Conservation (phyloP, 1,140 invertebrate genomes). For the Oryctes rhinoceros region DNA sequence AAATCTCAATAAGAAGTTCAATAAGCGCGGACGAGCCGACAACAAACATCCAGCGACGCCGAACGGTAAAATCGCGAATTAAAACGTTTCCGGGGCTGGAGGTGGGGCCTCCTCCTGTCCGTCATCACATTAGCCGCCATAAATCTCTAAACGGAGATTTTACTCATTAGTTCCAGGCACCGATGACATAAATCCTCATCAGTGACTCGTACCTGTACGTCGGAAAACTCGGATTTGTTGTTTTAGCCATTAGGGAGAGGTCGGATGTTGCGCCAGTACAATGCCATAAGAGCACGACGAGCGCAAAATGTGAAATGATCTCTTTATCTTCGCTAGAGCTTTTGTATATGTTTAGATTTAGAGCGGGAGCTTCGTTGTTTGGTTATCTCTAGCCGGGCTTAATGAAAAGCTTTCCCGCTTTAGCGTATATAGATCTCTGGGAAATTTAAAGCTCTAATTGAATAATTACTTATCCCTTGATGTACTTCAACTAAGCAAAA, state of each 20-base stretch:
- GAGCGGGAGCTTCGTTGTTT: not conserved
- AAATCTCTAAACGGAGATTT: slow-evolving; percentile 22
- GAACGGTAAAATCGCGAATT: not conserved
- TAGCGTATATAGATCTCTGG: not conserved
- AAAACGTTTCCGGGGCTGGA: not conserved
- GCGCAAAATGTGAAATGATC: not conserved
- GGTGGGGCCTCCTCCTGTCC: not conserved
- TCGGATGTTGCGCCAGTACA: not conserved
- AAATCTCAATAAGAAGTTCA: slow-evolving; percentile 12
- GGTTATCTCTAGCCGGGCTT: not conserved
- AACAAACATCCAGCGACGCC: not conserved
- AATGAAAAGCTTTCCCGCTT: slow-evolving; percentile 18
- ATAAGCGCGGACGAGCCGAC: not conserved
- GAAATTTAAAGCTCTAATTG: not conserved
- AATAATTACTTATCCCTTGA: not conserved
- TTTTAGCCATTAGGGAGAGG: not conserved
- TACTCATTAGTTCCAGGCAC: not conserved
- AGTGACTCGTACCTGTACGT: not conserved
- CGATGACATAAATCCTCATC: slow-evolving; percentile 18
- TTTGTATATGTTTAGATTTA: not conserved
- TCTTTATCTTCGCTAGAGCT: not conserved
- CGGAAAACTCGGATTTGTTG: not conserved
- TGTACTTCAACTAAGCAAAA: too few species aligned
- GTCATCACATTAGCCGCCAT: slow-evolving; percentile 12
- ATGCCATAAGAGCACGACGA: not conserved